A percentile compares a stretch with the other conserved stretches of the same genome.
Conservation (phyloP, 35 echinoderm and acorn worm species). For the Diadema setosum region DNA sequence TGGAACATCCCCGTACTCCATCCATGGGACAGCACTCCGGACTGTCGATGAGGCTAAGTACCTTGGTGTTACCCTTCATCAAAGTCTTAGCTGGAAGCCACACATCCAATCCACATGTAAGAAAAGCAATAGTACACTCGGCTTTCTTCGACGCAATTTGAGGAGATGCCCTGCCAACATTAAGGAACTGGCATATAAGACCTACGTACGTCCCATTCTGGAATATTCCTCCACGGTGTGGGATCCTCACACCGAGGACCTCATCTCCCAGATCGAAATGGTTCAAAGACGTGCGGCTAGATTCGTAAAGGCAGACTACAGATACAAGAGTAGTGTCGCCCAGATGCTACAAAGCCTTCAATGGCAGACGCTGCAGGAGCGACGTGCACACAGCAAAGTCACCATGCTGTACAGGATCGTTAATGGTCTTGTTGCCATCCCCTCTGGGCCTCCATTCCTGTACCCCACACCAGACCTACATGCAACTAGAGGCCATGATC, state of each 20-base stretch:
- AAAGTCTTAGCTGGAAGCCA: slow-evolving; percentile 23
- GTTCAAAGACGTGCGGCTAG: background rate
- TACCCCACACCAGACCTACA: background rate
- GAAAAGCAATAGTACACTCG: slow-evolving; percentile 25
- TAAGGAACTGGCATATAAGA: slow-evolving; percentile 30
- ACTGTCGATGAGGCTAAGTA: background rate
- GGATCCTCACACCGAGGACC: slow-evolving; percentile 1
- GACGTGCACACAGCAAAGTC: background rate
- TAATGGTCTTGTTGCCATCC: background rate
- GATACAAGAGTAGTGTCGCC: background rate
- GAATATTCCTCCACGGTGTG: slow-evolving; percentile 15
- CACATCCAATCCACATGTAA: slow-evolving; percentile 13
- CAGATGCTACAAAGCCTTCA: background rate
- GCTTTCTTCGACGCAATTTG: background rate
- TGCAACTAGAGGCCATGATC: too few species aligned
- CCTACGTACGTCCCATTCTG: background rate
- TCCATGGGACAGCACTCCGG: background rate
- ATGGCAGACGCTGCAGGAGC: slow-evolving; percentile 4
- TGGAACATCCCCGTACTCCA: background rate
- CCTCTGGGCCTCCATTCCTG: background rate
- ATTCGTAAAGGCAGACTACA: slow-evolving; percentile 38
- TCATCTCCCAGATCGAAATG: slow-evolving; percentile 2
- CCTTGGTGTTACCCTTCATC: background rate
- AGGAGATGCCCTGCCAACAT: background rate
- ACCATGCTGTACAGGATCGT: slow-evolving; percentile 28